phyloP scores from a whole-genome alignment of 1,140 invertebrate species.

The Zaprionus inermis region DNA sequence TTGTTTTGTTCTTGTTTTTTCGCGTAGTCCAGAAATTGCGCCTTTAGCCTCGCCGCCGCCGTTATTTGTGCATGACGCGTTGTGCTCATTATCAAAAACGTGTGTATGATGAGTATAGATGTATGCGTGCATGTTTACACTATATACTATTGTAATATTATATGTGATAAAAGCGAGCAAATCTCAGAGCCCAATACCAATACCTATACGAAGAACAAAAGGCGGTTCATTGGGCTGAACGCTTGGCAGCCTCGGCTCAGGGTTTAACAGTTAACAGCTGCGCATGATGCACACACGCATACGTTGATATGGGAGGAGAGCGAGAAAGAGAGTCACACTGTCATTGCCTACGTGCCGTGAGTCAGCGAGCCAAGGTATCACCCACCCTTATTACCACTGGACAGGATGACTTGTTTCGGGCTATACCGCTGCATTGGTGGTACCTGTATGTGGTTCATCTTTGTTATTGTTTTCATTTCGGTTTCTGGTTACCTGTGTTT shows the following conservation, averaged over 20 bases:
- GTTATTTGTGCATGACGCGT: constrained; percentile 52
- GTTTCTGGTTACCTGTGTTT: constrained; percentile 19
- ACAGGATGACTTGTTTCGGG: constrained; percentile 31
- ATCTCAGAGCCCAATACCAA: constrained; percentile 41
- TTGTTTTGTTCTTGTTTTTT: constrained; percentile 43
- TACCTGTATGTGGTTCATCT: constrained; percentile 40
- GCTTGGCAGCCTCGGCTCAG: constrained; percentile 53
- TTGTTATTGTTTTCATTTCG: constrained; percentile 38
- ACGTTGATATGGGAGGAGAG: constrained; percentile 15
- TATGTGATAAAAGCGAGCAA: constrained; percentile 49
- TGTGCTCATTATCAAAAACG: constrained; percentile 58
- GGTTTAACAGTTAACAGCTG: constrained; percentile 73
- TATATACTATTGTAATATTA: constrained; percentile 11
- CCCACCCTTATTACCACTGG: constrained; percentile 57
- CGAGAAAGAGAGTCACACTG: constrained; percentile 21
- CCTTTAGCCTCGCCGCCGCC: constrained; percentile 61
- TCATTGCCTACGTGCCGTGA: constrained; percentile 73
- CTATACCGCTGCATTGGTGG: constrained; percentile 8
- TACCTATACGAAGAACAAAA: constrained; percentile 56
- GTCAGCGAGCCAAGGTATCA: constrained; percentile 66
- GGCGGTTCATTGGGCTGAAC: constrained; percentile 72
- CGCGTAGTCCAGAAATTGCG: constrained; percentile 71
- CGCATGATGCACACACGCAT: constrained; percentile 45
- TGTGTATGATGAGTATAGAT: constrained; percentile 8
- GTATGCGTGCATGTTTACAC: constrained; percentile 14